Evolutionary conservation across 2,888 invertebrate genomes (phyloP).

Genomic region (Trichacis sp.): DNA sequence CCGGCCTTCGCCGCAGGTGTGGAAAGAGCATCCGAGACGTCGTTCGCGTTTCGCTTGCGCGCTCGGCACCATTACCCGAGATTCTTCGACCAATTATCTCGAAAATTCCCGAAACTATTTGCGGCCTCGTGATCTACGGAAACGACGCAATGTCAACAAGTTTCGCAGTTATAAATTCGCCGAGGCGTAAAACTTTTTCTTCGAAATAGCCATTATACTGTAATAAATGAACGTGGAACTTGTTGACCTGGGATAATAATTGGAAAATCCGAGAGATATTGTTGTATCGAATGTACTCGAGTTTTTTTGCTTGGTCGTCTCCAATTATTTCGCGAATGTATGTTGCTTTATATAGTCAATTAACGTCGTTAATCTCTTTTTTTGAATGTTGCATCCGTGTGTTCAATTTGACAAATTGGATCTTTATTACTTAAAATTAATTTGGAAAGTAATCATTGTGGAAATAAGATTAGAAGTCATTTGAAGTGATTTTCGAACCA

Average conservation of each 20-base stretch:
- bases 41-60: conserved; percentile 1
- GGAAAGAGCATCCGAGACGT: too few relatives aligned
- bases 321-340: too few relatives aligned
- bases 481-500: too few relatives aligned
- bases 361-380: too few relatives aligned
- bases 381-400: too few relatives aligned
- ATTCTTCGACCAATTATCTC: conserved; percentile 30
- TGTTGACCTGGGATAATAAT: neutral
- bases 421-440: too few relatives aligned
- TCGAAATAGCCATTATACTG: neutral
- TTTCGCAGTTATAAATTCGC: conserved; percentile 30
- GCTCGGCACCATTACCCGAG: conserved; percentile 18
- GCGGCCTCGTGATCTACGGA: conserved; percentile 13
- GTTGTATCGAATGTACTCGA: neutral
- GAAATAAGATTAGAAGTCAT: too few relatives aligned
- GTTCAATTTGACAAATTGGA: too few relatives aligned
- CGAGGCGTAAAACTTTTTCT: neutral
- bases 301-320: too few relatives aligned
- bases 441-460: too few relatives aligned
- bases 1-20: conserved; percentile 7
- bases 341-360: too few relatives aligned
- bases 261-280: neutral
- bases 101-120: conserved; percentile 34
- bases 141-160: conserved; percentile 25
- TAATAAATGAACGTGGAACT: neutral